phyloP scores from a whole-genome alignment of 2,888 invertebrate species.

The Teleogryllus oceanicus region DNA sequence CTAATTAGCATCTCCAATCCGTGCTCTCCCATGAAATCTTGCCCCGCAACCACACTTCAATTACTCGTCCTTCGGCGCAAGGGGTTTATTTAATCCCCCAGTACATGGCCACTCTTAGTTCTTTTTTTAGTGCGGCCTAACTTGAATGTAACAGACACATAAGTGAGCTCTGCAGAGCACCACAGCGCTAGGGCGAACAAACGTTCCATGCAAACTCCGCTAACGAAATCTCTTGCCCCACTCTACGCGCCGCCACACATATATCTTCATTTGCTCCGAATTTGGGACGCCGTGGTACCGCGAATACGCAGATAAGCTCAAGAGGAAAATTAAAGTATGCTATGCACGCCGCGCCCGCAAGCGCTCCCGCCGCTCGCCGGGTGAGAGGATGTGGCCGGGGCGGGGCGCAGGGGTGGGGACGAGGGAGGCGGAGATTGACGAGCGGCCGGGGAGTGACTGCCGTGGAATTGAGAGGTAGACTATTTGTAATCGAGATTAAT shows the following conservation, averaged over 20 bases:
- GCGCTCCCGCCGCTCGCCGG: neutral
- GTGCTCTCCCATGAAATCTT: neutral
- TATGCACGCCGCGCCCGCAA: neutral
- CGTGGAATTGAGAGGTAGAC: neutral
- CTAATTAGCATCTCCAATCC: neutral
- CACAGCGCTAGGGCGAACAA: neutral
- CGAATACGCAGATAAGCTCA: conserved; percentile 18
- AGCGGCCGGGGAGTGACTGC: neutral
- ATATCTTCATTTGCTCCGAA: conserved; percentile 18
- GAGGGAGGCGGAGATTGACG: neutral
- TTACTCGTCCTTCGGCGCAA: neutral
- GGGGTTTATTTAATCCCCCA: neutral
- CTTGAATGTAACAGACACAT: conserved; percentile 7
- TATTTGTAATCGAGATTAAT: conserved; percentile 1
- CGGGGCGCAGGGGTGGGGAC: neutral
- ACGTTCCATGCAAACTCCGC: conserved; percentile 18
- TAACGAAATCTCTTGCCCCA: conserved; percentile 1
- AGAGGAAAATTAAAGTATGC: conserved; percentile 18
- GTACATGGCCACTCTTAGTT: neutral
- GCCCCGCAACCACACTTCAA: neutral
- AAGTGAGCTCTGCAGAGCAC: conserved; percentile 9
- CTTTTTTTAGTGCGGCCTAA: neutral
- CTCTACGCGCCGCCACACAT: conserved; percentile 8
- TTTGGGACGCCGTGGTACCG: neutral
- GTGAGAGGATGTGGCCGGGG: neutral